Percentiles rank a stretch among this genome's conserved stretches.
Evolutionary conservation across 2,888 invertebrate genomes (phyloP).

Genomic region (Acleris holmiana): DNA sequence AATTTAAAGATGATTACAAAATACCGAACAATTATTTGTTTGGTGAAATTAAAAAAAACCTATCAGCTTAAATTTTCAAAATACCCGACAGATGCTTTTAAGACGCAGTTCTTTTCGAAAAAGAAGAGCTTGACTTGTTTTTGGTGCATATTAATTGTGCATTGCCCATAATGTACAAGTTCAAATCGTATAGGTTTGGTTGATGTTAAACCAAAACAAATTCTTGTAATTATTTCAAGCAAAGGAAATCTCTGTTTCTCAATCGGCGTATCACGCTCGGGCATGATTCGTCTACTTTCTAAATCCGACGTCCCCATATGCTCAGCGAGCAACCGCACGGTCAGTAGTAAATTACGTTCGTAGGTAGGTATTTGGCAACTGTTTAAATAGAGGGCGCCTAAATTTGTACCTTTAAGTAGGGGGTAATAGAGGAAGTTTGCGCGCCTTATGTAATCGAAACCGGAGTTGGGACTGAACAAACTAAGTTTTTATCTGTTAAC

Average conservation of each 20-base stretch:
- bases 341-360: conserved; percentile 64
- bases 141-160: too few species aligned
- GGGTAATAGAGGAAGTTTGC: conserved; percentile 70
- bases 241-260: background rate
- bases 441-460: conserved; percentile 70
- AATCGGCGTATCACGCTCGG: background rate
- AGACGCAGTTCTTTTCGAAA: too few species aligned
- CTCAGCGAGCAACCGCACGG: conserved; percentile 60
- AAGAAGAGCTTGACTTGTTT: too few species aligned
- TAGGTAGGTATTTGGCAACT: conserved; percentile 68
- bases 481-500: conserved; percentile 74
- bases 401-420: conserved; percentile 71
- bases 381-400: conserved; percentile 71
- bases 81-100: too few species aligned
- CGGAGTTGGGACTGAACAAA: conserved; percentile 56
- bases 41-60: too few species aligned
- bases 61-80: too few species aligned
- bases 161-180: too few species aligned
- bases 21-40: too few species aligned
- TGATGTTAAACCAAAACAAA: too few species aligned
- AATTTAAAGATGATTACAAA: too few species aligned
- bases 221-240: background rate
- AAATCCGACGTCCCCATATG: conserved; percentile 48
- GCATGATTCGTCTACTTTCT: conserved; percentile 37
- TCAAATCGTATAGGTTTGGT: too few species aligned